A percentile compares a stretch with the other conserved stretches of the same genome.
phyloP scores from a whole-genome alignment of 2,113 vertebrate genomes.

The Neolamprologus sp. region DNA sequence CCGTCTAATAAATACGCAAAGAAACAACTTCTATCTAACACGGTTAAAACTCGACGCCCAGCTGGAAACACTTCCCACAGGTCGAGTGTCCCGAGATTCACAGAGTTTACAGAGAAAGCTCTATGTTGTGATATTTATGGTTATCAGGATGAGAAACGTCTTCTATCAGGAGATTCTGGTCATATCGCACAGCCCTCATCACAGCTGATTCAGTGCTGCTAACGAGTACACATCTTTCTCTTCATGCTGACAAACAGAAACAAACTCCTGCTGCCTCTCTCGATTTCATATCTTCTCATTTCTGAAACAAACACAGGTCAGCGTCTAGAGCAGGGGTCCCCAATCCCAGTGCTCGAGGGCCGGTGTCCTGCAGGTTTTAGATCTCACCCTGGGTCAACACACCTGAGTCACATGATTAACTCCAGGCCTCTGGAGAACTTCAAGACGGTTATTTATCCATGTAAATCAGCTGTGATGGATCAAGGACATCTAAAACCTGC shows the following conservation, averaged over 20 bases:
- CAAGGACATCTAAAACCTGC: too few species aligned
- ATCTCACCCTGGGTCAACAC: too few species aligned
- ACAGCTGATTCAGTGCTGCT: fast-evolving
- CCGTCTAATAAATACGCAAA: not conserved
- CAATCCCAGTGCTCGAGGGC: fast-evolving
- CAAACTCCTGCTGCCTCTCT: not conserved
- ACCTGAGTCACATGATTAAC: too few species aligned
- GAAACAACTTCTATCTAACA: not conserved
- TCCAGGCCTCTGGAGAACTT: too few species aligned
- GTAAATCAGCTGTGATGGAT: too few species aligned
- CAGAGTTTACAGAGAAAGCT: not conserved
- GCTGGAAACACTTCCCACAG: not conserved
- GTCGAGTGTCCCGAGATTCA: fast-evolving
- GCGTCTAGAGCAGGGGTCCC: fast-evolving
- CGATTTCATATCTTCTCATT: not conserved
- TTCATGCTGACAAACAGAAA: fast-evolving
- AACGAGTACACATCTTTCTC: not conserved
- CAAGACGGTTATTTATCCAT: fast-evolving
- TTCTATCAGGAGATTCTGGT: not conserved
- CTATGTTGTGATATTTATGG: fast-evolving
- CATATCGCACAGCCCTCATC: not conserved
- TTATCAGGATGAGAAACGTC: not conserved
- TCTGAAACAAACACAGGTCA: not conserved
- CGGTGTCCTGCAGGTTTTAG: too few species aligned
- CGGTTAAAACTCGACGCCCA: not conserved